A percentile compares a stretch with the other conserved stretches of the same genome.
These are phyloP conservation scores for Oscheius sp. DNA, from an alignment of 1,140 invertebrate species.

Conservation along the genomic window DNA sequence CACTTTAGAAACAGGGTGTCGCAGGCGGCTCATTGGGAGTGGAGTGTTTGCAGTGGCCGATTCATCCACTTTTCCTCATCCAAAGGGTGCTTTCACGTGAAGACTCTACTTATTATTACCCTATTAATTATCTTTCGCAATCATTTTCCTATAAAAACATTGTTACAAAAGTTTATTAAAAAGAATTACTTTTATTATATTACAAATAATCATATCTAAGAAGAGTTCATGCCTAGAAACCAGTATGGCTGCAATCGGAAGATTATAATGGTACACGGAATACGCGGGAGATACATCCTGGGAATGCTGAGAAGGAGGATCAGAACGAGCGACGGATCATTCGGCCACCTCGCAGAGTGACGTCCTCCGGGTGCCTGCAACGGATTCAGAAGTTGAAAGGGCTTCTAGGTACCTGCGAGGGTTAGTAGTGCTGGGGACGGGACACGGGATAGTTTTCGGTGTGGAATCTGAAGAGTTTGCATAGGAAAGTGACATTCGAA, in stretches of 20 bases:
- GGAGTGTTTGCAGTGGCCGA: slow-evolving; percentile 10
- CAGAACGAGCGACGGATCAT: background rate
- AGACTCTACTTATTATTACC: too few relatives aligned
- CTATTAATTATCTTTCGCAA: too few relatives aligned
- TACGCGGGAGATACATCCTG: slow-evolving; percentile 3
- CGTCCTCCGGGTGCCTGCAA: background rate
- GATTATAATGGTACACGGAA: too few relatives aligned
- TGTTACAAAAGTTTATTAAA: too few relatives aligned
- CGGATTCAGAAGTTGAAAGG: background rate
- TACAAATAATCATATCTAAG: too few relatives aligned
- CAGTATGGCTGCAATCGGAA: too few relatives aligned
- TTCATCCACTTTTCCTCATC: slow-evolving; percentile 1
- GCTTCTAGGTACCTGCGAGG: background rate
- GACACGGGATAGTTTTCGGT: background rate
- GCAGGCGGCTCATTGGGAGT: slow-evolving; percentile 4
- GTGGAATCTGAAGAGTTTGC: background rate
- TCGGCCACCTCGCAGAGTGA: background rate
- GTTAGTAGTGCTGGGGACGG: slow-evolving; percentile 1
- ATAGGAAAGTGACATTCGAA: background rate
- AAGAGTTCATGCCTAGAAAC: too few relatives aligned
- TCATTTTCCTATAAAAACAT: too few relatives aligned
- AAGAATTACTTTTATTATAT: too few relatives aligned
- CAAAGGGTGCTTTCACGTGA: too few relatives aligned
- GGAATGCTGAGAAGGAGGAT: background rate
- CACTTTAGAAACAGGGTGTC: slow-evolving; percentile 5